Percentiles rank a stretch among this genome's conserved stretches.
These are phyloP conservation scores for Avahi laniger DNA, from an alignment of 2,797 vertebrate genomes.

Conservation along the genomic window DNA sequence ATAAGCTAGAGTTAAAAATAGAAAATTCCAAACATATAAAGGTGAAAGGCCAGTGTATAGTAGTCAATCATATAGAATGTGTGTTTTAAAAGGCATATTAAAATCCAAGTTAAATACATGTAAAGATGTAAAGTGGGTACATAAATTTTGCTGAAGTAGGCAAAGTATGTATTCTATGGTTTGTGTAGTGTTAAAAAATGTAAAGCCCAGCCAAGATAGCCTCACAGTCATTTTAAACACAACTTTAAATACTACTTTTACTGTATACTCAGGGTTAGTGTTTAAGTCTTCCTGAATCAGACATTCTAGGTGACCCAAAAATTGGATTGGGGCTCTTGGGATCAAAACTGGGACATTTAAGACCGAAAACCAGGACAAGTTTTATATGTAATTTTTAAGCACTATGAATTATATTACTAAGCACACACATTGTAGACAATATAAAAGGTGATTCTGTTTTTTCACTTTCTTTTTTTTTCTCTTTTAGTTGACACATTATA, in stretches of 20 bases:
- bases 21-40: not conserved
- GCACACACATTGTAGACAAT: conserved; percentile 1
- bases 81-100: conserved; percentile 28
- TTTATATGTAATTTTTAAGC: conserved; percentile 57
- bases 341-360: conserved; percentile 70
- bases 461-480: not conserved
- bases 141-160: not conserved
- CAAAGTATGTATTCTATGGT: not conserved
- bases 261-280: conserved; percentile 10
- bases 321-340: conserved; percentile 50
- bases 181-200: not conserved
- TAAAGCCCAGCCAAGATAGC: not conserved
- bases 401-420: conserved; percentile 48
- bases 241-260: conserved; percentile 55
- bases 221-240: conserved; percentile 40
- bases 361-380: conserved; percentile 70
- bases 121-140: not conserved
- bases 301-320: conserved; percentile 74
- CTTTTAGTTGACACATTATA: not conserved
- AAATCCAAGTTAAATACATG: conserved; percentile 12
- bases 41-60: not conserved
- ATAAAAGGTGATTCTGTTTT: conserved; percentile 44
- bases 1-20: conserved; percentile 35
- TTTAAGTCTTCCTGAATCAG: conserved; percentile 59
- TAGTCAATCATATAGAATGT: not conserved